Evolutionary conservation across 2,888 invertebrate genomes (phyloP), one percentile per base, ranked within the genome.

Genomic region (Ypsolopha scabrella): DNA sequence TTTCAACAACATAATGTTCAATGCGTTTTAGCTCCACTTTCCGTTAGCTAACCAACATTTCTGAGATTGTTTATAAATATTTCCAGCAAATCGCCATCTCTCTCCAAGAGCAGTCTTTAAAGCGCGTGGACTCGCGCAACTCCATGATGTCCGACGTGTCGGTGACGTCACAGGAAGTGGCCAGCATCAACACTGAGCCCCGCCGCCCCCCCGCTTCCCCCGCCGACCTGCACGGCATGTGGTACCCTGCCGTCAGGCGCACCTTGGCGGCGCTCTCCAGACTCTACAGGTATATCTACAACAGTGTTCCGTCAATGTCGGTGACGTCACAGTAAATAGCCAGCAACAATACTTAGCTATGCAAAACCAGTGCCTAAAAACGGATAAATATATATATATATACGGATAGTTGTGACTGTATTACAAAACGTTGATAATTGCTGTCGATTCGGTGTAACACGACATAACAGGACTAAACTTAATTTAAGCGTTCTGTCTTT

Each of bases 171-270:
- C 91, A 91, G 60, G 94, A 94, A 70, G 92, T 92, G 0, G 93
- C 92, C 37, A 88, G 87, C 59, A 88, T 91, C 44, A 90, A 86
- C 53, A 85, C 68, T 34, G 85, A 80, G 55, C 73, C 77, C 0
- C 77, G 77, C 0, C 50, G 80, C 54, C 62, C 83, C 10, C 75
- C 68, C 7, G 92, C 92, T 68, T 95, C 96, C 0, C 96, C 97
- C 0, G 97, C 98, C 0, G 99, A 99, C 87, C 87, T 99, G 37
- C 99, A 99, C 79, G 99, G 99, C 34, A 97, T 99, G 97, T 99
- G 99, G 99, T 99, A 99, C 79, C 99, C 99, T 0, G 98, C 97
- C 0, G 98, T 99, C 0, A 89, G 99, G 13, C 88, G 99, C 45
- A 98, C 99, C 0, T 80, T 99, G 13, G 96, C 98, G 14, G 98